Base-by-base conservation (phyloP, 2,888 invertebrate species). In the Phrixothrix hirtus region DNA sequence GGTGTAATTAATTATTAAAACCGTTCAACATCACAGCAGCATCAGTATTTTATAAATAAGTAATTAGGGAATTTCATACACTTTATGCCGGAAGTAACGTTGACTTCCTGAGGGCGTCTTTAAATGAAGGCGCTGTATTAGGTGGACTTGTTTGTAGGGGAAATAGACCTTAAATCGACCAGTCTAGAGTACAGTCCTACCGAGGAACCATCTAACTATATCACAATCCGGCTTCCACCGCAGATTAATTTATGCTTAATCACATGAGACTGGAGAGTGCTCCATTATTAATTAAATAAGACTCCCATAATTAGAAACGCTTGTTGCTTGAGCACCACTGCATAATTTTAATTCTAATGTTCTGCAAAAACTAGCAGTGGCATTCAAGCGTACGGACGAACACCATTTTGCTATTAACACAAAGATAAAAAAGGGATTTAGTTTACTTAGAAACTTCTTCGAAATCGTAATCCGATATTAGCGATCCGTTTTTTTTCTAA, bases 51-150 rank as follows among this genome's bases (percentile, higher is more conserved):
- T 14, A 34, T 69, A 68, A 66, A 68, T 53, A 64, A 61, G 64
- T 68, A 68, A 69, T 69, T 68, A 67, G 61, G 61, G 65, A 64
- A 68, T 69, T 67, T 67, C 58, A 57, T 58, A 57, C 57, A 58
- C 53, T 63, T 63, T 61, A 59, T 62, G 56, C 64, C 65, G 68
- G 67, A 69, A 67, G 63, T 59, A 56, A 55, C 59, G 63, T 49
- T 60, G 58, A 57, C 64, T 66, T 67, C 67, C 66, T 62, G 65
- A 32, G 47, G 49, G 47, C 10, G 17, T 34, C 55, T 38, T 25
- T 37, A n/a, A 29, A 26, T 37, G 16, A 43, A 11, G 26, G 15
- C 29, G 37, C 32, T 5, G 10, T 21, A 25, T 46, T 35, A 49
- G 42, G 38, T 51, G 38, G 34, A 44, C 38, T 38, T 44, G 49